These are phyloP conservation scores for Alcedo quadribrachys DNA, from an alignment of 2,797 vertebrate genomes.

Conservation along the genomic window DNA sequence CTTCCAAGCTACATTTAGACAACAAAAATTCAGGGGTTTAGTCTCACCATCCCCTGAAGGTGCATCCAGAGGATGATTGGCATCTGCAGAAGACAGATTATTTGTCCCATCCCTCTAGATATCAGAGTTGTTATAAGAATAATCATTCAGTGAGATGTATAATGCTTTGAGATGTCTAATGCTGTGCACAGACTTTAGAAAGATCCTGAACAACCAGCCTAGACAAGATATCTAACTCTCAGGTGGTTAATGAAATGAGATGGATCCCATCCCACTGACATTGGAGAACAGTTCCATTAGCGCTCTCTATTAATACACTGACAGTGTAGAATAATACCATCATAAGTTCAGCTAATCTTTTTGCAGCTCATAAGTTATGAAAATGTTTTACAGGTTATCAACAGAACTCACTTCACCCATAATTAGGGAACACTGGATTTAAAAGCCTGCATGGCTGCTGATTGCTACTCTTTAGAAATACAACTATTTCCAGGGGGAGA, in stretches of 20 bases:
- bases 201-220: background rate
- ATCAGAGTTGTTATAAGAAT: background rate
- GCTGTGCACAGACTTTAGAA: background rate
- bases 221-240: background rate
- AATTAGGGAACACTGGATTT: slow-evolving; percentile 17
- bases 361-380: background rate
- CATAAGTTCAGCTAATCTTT: slow-evolving; percentile 11
- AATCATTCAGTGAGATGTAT: background rate
- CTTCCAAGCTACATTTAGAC: background rate
- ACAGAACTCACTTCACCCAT: background rate
- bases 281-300: background rate
- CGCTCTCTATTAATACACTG: background rate
- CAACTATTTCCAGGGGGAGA: background rate
- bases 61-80: background rate
- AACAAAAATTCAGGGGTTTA: background rate
- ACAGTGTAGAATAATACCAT: background rate
- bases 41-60: background rate
- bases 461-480: background rate
- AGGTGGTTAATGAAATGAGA: background rate
- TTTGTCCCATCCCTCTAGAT: background rate
- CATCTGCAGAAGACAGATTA: background rate
- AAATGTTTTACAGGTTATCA: slow-evolving; percentile 23
- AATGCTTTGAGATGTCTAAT: accelerated
- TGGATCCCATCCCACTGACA: background rate
- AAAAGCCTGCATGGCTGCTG: background rate